Evolutionary conservation across 1,140 invertebrate genomes (phyloP), one percentile per base, ranked within the genome.

Genomic region (Chironomus tepperi): DNA sequence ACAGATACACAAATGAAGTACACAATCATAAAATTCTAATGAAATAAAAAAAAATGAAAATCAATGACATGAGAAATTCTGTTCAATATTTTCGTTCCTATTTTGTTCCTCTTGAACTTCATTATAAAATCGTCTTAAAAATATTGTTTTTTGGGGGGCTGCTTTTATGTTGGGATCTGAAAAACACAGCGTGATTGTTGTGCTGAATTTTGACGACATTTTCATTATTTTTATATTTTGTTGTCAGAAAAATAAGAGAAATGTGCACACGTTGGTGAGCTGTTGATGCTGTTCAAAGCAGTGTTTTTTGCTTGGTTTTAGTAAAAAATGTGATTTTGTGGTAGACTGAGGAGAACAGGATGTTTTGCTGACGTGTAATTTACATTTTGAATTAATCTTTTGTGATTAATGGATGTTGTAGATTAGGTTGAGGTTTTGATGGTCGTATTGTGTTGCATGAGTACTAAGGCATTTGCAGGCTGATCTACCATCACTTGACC

Each of bases 21-120:
- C 24, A 34, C 24, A 57, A n/a, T 57, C 47, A 57, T n/a, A 57
- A 57, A 57, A 57, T 57, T 57, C 47, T n/a, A 57, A n/a, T 57
- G 47, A 57, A 57, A 57, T 57, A 57, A n/a, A 57, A n/a, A n/a
- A n/a, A n/a, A n/a, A 57, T 57, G 47, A 47, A n/a, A 57, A n/a
- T n/a, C 12, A 5, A 57, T n/a, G n/a, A 12, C 12, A 57, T 57
- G 47, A 57, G 47, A n/a, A n/a, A 5, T 57, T 57, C 47, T 15
- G 15, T 12, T 57, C 47, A n/a, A 57, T n/a, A 34, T 34, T 34
- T 34, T 34, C 5, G 1, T 34, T 34, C 5, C 24, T 34, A 34
- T 34, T 34, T 34, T 34, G 2, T 5, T 34, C 5, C 1, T 34
- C 5, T 34, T 34, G n/a, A 57, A 57, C 10, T 57, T 57, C 47